phyloP scores from a whole-genome alignment of 2,888 invertebrate species.

The Stegana nigrithorax region DNA sequence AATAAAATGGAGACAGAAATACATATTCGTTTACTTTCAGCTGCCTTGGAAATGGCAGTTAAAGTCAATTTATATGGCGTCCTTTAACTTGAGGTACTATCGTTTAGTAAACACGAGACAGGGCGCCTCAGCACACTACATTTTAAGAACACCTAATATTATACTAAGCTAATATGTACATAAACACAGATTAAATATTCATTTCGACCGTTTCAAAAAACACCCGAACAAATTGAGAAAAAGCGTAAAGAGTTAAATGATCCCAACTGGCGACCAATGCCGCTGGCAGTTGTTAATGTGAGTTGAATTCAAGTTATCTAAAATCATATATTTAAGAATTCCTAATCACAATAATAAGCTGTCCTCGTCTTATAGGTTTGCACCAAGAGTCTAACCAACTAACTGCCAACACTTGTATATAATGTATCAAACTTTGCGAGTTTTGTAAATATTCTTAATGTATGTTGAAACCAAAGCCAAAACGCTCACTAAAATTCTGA shows the following conservation, averaged over 20 bases:
- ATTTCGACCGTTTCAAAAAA: constrained; percentile 75
- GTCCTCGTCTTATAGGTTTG: background rate
- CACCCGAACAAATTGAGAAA: constrained; percentile 72
- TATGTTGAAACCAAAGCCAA: background rate
- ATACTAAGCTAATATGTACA: too few relatives aligned
- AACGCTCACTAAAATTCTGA: background rate
- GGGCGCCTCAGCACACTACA: too few relatives aligned
- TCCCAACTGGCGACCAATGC: constrained; percentile 74
- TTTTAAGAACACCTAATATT: too few relatives aligned
- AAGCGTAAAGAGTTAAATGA: constrained; percentile 73
- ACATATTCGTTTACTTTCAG: too few relatives aligned
- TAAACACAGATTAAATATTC: constrained; percentile 76
- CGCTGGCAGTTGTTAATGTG: constrained; percentile 78
- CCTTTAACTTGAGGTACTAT: too few relatives aligned
- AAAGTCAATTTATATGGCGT: too few relatives aligned
- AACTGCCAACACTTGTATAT: too few relatives aligned
- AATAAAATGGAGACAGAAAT: too few relatives aligned
- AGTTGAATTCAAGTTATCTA: constrained; percentile 63
- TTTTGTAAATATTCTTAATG: background rate
- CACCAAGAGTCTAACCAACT: too few relatives aligned
- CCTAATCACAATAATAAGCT: background rate
- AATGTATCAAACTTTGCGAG: background rate
- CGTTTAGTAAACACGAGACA: too few relatives aligned
- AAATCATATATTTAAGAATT: constrained; percentile 22
- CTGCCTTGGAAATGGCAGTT: too few relatives aligned